Evolutionary conservation across 2,888 invertebrate species (phyloP).

Genomic region (Lepidocyrtoides sp.): DNA sequence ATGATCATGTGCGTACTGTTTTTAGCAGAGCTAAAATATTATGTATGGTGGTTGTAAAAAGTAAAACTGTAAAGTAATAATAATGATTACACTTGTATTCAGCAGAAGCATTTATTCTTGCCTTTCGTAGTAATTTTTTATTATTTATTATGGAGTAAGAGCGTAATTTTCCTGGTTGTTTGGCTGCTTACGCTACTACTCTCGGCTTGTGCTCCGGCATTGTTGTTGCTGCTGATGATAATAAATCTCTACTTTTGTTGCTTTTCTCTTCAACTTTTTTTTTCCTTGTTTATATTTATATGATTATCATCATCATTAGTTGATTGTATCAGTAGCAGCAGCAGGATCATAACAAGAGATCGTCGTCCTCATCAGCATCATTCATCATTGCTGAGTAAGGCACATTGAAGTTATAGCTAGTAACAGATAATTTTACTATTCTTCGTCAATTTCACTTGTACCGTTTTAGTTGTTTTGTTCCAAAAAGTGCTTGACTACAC

Average conservation of each 20-base stretch:
- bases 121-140: slow-evolving; percentile 23
- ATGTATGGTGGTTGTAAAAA: neutral
- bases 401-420: slow-evolving; percentile 43
- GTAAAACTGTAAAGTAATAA: slow-evolving; percentile 37
- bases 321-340: slow-evolving; percentile 30
- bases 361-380: slow-evolving; percentile 2
- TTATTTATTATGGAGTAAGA: slow-evolving; percentile 15
- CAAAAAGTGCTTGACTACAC: neutral
- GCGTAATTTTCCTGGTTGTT: slow-evolving; percentile 31
- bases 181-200: neutral
- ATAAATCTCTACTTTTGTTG: slow-evolving; percentile 29
- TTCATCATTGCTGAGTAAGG: slow-evolving; percentile 58
- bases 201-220: neutral
- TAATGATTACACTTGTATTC: slow-evolving; percentile 42
- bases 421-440: slow-evolving; percentile 59
- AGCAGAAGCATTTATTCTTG: neutral
- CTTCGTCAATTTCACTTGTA: slow-evolving; percentile 45
- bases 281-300: slow-evolving; percentile 31
- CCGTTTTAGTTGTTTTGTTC: slow-evolving; percentile 30
- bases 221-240: slow-evolving; percentile 44
- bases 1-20: neutral
- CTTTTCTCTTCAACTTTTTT: neutral
- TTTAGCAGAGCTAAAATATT: slow-evolving; percentile 1
- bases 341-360: neutral
- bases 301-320: slow-evolving; percentile 19